Evolutionary conservation across 1,140 invertebrate species (phyloP).

Genomic region (Pygmarrhopalites habei): DNA sequence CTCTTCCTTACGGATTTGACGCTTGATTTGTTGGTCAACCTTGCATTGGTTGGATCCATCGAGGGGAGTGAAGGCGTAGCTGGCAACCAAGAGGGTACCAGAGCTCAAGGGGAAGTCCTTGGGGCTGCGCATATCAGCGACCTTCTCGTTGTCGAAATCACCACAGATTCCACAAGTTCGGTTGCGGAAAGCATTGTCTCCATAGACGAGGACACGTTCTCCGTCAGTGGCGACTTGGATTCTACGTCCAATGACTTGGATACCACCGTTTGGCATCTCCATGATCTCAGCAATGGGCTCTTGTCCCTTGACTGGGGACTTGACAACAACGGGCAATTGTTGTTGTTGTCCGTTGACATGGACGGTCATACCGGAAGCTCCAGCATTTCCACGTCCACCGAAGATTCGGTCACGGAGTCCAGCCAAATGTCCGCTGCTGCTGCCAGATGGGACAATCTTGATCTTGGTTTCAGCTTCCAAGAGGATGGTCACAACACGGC

Average conservation of each 20-base stretch:
- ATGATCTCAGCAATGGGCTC: conserved; percentile 27
- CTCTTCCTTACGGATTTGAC: conserved; percentile 32
- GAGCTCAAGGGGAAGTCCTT: conserved; percentile 31
- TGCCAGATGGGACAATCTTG: conserved; percentile 8
- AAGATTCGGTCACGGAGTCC: background rate
- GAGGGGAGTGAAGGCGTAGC: conserved; percentile 21
- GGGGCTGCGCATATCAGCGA: conserved; percentile 33
- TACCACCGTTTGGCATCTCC: conserved; percentile 28
- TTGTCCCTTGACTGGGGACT: conserved; percentile 9
- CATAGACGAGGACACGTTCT: conserved; percentile 23
- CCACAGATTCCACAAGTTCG: conserved; percentile 36
- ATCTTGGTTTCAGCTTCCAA: conserved; percentile 30
- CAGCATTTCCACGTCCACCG: background rate
- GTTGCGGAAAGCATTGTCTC: conserved; percentile 22
- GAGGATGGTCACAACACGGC: conserved; percentile 17
- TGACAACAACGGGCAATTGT: conserved; percentile 21
- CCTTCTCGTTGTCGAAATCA: conserved; percentile 33
- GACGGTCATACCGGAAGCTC: conserved; percentile 7
- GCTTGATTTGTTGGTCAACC: conserved; percentile 14
- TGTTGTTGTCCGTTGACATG: conserved; percentile 29
- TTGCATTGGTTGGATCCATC: conserved; percentile 19
- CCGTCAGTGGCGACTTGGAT: conserved; percentile 31
- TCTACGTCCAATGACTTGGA: conserved; percentile 27
- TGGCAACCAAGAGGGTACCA: conserved; percentile 32
- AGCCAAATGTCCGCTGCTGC: background rate